Evolutionary conservation across 2,113 vertebrate genomes (phyloP).

Genomic region (Gadus chalcogrammus): DNA sequence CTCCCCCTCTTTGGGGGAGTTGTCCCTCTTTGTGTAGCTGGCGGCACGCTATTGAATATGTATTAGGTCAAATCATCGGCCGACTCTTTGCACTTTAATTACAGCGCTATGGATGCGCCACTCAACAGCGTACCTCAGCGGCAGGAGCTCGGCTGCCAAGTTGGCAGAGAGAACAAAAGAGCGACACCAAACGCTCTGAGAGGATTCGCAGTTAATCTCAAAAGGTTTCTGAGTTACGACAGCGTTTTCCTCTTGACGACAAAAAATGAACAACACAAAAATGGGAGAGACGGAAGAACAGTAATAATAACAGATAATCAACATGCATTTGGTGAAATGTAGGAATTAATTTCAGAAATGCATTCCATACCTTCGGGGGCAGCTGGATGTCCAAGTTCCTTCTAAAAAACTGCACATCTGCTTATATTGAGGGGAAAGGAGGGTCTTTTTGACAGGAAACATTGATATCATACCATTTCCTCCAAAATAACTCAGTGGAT

Average conservation of each 20-base stretch:
- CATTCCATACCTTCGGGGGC: slow-evolving; percentile 30
- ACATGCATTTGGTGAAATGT: not conserved
- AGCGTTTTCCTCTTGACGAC: not conserved
- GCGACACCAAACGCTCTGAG: slow-evolving; percentile 3
- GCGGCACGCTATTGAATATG: slow-evolving; percentile 16
- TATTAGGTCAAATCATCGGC: slow-evolving; percentile 32
- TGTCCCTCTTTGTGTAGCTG: slow-evolving; percentile 2
- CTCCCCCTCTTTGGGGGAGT: not conserved
- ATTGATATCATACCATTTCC: slow-evolving; percentile 55
- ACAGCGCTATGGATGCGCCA: slow-evolving; percentile 33
- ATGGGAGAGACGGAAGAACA: too few species aligned
- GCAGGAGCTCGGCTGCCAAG: slow-evolving; percentile 37
- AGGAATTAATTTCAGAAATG: slow-evolving; percentile 4
- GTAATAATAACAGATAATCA: too few species aligned
- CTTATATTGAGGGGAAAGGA: slow-evolving; percentile 48
- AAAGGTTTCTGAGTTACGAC: not conserved
- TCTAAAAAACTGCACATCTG: slow-evolving; percentile 46
- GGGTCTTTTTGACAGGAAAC: slow-evolving; percentile 54
- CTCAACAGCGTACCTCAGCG: slow-evolving; percentile 28
- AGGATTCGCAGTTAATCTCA: slow-evolving; percentile 9
- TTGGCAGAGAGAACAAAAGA: slow-evolving; percentile 8
- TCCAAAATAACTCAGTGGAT: slow-evolving; percentile 59
- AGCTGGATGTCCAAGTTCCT: slow-evolving; percentile 16
- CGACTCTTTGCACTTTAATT: slow-evolving; percentile 53
- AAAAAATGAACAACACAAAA: too few species aligned